Percentiles rank a stretch among this genome's conserved stretches.
Evolutionary conservation across 2,888 invertebrate species (phyloP).

Genomic region (Brachypalpus laphriformis): DNA sequence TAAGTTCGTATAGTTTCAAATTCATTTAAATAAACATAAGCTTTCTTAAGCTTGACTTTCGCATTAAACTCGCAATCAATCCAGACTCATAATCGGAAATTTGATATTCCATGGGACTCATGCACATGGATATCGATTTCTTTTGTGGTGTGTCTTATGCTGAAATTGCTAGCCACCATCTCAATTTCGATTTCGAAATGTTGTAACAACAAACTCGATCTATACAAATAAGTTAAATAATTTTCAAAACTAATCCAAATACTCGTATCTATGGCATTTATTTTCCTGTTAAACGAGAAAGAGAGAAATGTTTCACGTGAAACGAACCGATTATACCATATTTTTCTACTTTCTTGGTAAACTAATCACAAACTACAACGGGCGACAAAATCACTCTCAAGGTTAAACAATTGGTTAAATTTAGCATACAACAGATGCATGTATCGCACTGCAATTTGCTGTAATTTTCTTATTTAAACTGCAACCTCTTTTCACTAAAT

Average conservation of each 20-base stretch:
- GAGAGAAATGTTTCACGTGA: no score
- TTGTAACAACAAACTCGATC: slow-evolving; percentile 8
- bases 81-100: not conserved
- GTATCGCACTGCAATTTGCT: slow-evolving; percentile 29
- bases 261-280: no score
- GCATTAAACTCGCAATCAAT: no score
- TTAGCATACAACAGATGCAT: slow-evolving; percentile 6
- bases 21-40: not conserved
- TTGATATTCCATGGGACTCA: slow-evolving; percentile 1
- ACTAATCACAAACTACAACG: not conserved
- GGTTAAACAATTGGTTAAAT: slow-evolving; percentile 26
- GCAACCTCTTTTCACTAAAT: slow-evolving; percentile 40
- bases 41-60: not conserved
- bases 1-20: not conserved
- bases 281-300: no score
- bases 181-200: slow-evolving; percentile 10
- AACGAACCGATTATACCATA: no score
- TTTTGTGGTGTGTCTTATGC: not conserved
- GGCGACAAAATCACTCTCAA: slow-evolving; percentile 15
- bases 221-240: not conserved
- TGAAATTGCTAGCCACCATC: slow-evolving; percentile 4
- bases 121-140: slow-evolving; percentile 19
- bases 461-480: slow-evolving; percentile 62
- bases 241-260: not conserved
- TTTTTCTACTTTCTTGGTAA: not conserved